Evolutionary conservation across 2,888 invertebrate species (phyloP).

Genomic region (Siphlonurus alternatus): DNA sequence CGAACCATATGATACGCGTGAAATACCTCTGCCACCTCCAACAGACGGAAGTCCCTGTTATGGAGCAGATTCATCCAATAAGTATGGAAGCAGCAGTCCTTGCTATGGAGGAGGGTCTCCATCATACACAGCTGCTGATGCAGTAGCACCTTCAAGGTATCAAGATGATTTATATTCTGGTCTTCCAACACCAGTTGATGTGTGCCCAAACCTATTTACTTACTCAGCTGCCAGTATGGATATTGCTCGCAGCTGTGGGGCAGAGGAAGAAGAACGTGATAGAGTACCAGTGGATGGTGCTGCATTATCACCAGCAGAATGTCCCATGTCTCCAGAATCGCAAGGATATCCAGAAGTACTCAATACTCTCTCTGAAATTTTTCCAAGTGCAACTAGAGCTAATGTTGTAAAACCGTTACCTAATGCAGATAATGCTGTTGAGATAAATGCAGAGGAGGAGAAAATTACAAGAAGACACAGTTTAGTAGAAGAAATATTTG

Average conservation of each 20-base stretch:
- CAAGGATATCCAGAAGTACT: not conserved
- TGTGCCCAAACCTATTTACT: conserved; percentile 72
- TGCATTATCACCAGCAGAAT: too few species aligned
- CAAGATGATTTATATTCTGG: too few species aligned
- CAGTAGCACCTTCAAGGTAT: not conserved
- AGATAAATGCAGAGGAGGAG: conserved; percentile 8
- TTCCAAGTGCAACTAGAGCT: conserved; percentile 24
- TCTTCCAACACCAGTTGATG: conserved; percentile 19
- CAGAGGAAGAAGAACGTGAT: conserved; percentile 17
- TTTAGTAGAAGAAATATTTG: conserved; percentile 3
- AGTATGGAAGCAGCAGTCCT: not conserved
- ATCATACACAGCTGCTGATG: not conserved
- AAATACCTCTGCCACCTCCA: not conserved
- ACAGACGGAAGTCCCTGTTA: not conserved
- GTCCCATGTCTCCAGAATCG: not conserved
- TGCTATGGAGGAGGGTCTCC: not conserved
- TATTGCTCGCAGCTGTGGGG: conserved; percentile 39
- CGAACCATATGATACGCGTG: not conserved
- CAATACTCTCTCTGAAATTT: conserved; percentile 19
- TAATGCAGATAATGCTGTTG: conserved; percentile 25
- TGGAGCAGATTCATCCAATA: not conserved
- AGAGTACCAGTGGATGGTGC: conserved; percentile 20
- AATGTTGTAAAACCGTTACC: conserved; percentile 20
- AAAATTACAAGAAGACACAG: not conserved
- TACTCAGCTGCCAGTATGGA: conserved; percentile 69